Conservation (phyloP, 2,113 vertebrate genomes). For the Mustelus asterias region DNA sequence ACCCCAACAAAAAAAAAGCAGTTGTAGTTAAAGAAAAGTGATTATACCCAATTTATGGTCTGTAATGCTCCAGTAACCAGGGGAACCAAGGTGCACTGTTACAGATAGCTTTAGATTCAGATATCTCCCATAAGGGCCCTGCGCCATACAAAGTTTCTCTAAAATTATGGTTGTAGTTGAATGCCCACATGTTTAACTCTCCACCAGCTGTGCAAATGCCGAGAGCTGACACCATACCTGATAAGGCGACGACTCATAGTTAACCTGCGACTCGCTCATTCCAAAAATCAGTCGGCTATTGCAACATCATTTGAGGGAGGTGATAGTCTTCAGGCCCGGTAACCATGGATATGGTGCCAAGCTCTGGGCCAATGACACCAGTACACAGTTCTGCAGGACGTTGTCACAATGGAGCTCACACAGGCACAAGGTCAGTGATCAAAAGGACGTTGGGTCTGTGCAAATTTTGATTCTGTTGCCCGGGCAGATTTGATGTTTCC, state of each 20-base stretch:
- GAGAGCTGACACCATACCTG: background rate
- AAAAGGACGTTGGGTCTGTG: background rate
- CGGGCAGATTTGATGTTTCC: background rate
- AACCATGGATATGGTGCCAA: background rate
- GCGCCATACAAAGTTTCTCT: background rate
- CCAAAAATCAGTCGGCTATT: background rate
- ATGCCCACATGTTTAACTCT: background rate
- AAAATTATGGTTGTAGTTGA: background rate
- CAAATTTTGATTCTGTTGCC: conserved; percentile 14
- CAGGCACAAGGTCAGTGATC: conserved; percentile 9
- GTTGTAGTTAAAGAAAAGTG: background rate
- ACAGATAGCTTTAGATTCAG: background rate
- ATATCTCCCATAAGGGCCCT: background rate
- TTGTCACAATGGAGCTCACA: background rate
- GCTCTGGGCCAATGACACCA: background rate
- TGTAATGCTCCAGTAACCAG: background rate
- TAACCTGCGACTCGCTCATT: background rate
- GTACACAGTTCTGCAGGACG: background rate
- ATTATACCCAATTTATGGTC: background rate
- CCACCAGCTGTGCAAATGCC: background rate
- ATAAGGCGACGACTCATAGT: background rate
- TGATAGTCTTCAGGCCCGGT: background rate
- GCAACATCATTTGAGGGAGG: background rate
- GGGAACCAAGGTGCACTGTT: background rate
- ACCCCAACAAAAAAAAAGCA: too few species aligned